Conservation (phyloP, 2,888 invertebrate species). For the Nomada ruficornis region DNA sequence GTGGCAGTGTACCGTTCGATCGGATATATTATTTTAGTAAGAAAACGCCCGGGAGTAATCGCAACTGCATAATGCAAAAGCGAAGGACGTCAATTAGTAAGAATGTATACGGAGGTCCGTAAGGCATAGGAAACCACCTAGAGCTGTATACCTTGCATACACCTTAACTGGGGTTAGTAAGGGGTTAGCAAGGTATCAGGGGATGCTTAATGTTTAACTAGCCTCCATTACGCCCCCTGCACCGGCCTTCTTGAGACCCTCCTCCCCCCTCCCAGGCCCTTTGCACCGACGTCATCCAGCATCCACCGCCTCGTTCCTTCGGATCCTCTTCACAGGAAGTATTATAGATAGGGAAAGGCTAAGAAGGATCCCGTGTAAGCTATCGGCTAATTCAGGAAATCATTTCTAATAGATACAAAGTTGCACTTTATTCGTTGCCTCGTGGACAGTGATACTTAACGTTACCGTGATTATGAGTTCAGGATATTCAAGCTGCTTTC, state of each 20-base stretch:
- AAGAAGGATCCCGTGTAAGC: slow-evolving; percentile 70
- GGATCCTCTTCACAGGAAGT: slow-evolving; percentile 71
- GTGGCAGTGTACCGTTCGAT: slow-evolving; percentile 43
- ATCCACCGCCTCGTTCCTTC: slow-evolving; percentile 67
- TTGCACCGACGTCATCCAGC: slow-evolving; percentile 67
- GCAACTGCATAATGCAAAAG: slow-evolving; percentile 80
- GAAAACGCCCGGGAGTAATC: slow-evolving; percentile 77
- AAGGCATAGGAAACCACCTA: slow-evolving; percentile 76
- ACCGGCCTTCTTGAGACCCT: slow-evolving; percentile 56
- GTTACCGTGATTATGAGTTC: neutral
- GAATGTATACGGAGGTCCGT: slow-evolving; percentile 82
- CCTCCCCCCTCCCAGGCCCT: slow-evolving; percentile 18
- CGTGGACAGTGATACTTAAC: neutral
- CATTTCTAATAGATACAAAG: slow-evolving; percentile 54
- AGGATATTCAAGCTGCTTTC: neutral
- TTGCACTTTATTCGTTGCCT: neutral
- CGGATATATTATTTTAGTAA: slow-evolving; percentile 73
- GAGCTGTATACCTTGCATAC: slow-evolving; percentile 77
- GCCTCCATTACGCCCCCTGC: slow-evolving; percentile 81
- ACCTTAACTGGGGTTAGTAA: slow-evolving; percentile 80
- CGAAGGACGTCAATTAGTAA: slow-evolving; percentile 83
- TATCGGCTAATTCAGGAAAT: slow-evolving; percentile 69
- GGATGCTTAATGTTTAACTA: slow-evolving; percentile 84
- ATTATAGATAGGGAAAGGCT: slow-evolving; percentile 73
- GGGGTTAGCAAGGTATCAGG: slow-evolving; percentile 82